phyloP scores from a whole-genome alignment of 2,113 vertebrate genomes.

The Megalops atlanticus region DNA sequence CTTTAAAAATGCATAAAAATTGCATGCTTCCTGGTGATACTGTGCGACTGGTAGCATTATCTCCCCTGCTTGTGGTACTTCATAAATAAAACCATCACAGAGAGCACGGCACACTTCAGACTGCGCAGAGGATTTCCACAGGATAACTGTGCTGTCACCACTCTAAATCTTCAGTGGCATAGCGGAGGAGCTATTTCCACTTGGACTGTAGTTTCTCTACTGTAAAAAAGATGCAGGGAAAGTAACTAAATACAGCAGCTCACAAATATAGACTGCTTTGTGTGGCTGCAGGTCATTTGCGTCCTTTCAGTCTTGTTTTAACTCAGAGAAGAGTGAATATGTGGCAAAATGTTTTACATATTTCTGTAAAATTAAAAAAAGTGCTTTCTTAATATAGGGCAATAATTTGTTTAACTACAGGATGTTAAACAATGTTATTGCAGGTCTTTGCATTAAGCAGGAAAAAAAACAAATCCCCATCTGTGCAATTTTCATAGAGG shows the following conservation, averaged over 20 bases:
- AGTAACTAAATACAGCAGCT: neutral
- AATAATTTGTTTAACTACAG: neutral
- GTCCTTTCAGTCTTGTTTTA: neutral
- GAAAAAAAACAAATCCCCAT: too few species aligned
- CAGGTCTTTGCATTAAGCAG: too few species aligned
- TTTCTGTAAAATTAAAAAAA: neutral
- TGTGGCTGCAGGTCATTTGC: neutral
- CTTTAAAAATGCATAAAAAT: constrained; percentile 42
- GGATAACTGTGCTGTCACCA: neutral
- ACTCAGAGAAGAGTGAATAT: too few species aligned
- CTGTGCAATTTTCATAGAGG: neutral
- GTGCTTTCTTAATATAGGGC: neutral
- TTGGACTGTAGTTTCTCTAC: too few species aligned
- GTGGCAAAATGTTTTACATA: neutral
- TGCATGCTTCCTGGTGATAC: constrained; percentile 43
- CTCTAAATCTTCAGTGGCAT: neutral
- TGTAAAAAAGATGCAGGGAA: too few species aligned
- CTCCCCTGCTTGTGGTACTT: constrained; percentile 53
- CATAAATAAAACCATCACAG: constrained; percentile 66
- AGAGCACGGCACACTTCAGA: neutral
- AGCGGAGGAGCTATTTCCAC: too few species aligned
- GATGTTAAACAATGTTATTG: neutral
- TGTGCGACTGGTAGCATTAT: constrained; percentile 30
- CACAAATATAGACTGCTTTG: neutral
- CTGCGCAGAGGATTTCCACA: neutral